Evolutionary conservation across 1,140 invertebrate genomes (phyloP).

Genomic region (Ctenoplectra terminalis): DNA sequence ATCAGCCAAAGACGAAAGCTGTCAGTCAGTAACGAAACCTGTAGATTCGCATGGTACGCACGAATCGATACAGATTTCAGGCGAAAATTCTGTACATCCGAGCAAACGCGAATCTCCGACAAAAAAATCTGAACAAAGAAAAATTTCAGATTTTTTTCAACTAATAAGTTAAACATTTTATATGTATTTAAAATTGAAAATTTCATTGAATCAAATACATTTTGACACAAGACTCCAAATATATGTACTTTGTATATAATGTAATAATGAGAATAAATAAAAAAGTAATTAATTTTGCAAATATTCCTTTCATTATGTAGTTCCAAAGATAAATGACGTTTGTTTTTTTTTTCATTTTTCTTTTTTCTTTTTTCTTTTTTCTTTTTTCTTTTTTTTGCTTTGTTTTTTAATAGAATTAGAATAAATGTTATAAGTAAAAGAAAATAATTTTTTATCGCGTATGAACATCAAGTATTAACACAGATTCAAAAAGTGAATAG

Average conservation of each 20-base stretch:
- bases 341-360: too few relatives aligned
- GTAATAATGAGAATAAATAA: constrained; percentile 43
- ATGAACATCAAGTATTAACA: neutral
- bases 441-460: neutral
- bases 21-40: constrained; percentile 4
- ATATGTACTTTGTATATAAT: constrained; percentile 40
- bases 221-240: constrained; percentile 17
- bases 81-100: neutral
- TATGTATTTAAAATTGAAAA: neutral
- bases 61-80: constrained; percentile 18
- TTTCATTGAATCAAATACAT: neutral
- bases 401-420: too few relatives aligned
- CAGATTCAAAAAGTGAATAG: constrained; percentile 22
- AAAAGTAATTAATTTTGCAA: constrained; percentile 29
- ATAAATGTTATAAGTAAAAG: neutral
- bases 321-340: too few relatives aligned
- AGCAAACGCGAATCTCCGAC: constrained; percentile 4
- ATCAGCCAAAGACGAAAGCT: constrained; percentile 17
- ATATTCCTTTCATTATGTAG: neutral
- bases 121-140: constrained; percentile 66
- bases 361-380: neutral
- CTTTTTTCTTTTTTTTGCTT: neutral
- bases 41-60: neutral
- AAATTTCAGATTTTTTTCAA: constrained; percentile 73
- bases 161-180: constrained; percentile 48